A percentile compares a stretch with the other conserved stretches of the same genome.
Conservation (phyloP, 1,140 invertebrate genomes). For the Heliconius congener region DNA sequence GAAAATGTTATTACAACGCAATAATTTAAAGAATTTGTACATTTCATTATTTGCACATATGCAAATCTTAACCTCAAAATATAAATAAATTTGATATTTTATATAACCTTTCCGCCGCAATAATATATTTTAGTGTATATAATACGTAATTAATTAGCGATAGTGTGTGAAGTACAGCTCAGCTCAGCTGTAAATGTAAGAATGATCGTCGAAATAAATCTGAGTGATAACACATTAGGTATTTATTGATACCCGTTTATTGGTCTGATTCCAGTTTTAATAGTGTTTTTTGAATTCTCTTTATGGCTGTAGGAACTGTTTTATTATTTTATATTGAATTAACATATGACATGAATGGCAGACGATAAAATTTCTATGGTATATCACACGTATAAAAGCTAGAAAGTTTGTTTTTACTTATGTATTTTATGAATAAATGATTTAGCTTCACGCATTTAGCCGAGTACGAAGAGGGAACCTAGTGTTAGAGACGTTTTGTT, state of each 20-base stretch:
- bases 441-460: neutral
- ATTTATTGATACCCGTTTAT: slow-evolving; percentile 40
- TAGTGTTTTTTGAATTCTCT: slow-evolving; percentile 21
- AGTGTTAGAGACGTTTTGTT: too few relatives aligned
- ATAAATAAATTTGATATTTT: neutral
- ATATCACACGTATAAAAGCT: slow-evolving; percentile 6
- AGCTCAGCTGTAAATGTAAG: slow-evolving; percentile 41
- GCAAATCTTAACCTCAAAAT: neutral
- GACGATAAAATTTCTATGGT: slow-evolving; percentile 2
- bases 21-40: neutral
- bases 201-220: slow-evolving; percentile 45
- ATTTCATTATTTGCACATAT: neutral
- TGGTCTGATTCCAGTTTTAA: slow-evolving; percentile 28
- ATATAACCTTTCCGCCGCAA: slow-evolving; percentile 8
- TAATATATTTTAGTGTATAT: slow-evolving; percentile 26
- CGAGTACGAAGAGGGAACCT: too few relatives aligned
- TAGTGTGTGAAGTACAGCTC: slow-evolving; percentile 43
- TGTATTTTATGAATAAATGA: neutral
- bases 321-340: slow-evolving; percentile 29
- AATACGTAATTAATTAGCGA: slow-evolving; percentile 55
- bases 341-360: slow-evolving; percentile 18
- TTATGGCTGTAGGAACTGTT: slow-evolving; percentile 24
- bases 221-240: slow-evolving; percentile 48
- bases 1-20: too few relatives aligned
- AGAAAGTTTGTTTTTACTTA: neutral